phyloP scores from a whole-genome alignment of 2,797 vertebrate species.

The Pangasius sanitwongsei region DNA sequence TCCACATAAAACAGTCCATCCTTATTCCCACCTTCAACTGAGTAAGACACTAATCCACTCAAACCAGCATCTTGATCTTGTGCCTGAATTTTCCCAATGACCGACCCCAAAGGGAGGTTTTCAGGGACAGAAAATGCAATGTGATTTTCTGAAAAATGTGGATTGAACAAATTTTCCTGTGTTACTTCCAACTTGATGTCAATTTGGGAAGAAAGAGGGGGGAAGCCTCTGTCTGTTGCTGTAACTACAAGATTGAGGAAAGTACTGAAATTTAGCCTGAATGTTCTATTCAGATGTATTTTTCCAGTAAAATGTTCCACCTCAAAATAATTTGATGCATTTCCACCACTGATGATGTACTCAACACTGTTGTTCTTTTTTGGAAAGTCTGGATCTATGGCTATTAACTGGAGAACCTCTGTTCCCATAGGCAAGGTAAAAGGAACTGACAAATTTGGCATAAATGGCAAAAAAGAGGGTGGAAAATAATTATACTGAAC shows the following conservation, averaged over 20 bases:
- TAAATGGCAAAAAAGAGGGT: conserved; percentile 70
- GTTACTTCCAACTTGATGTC: conserved; percentile 71
- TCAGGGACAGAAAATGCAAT: conserved; percentile 72
- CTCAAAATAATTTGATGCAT: conserved; percentile 72
- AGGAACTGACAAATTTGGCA: conserved; percentile 63
- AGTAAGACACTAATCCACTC: conserved; percentile 72
- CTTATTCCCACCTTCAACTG: conserved; percentile 57
- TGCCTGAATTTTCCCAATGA: conserved; percentile 74
- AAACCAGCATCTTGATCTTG: conserved; percentile 72
- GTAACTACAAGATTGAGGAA: conserved; percentile 63
- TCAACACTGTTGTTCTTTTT: conserved; percentile 61
- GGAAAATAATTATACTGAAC: conserved; percentile 70
- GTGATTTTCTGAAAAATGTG: conserved; percentile 65
- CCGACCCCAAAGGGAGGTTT: conserved; percentile 73
- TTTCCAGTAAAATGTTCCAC: conserved; percentile 60
- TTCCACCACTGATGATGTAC: conserved; percentile 69
- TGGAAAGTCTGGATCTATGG: conserved; percentile 69
- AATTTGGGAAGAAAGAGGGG: conserved; percentile 66
- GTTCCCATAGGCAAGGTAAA: conserved; percentile 67
- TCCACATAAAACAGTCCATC: conserved; percentile 69
- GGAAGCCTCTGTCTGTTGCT: conserved; percentile 70
- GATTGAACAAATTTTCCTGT: conserved; percentile 69
- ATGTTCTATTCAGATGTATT: conserved; percentile 63
- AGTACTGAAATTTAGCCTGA: conserved; percentile 59
- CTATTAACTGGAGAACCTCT: conserved; percentile 68